A percentile compares a stretch with the other conserved stretches of the same genome.
phyloP scores from a whole-genome alignment of 2,113 vertebrate genomes.

The Rhinichthys klamathensis region DNA sequence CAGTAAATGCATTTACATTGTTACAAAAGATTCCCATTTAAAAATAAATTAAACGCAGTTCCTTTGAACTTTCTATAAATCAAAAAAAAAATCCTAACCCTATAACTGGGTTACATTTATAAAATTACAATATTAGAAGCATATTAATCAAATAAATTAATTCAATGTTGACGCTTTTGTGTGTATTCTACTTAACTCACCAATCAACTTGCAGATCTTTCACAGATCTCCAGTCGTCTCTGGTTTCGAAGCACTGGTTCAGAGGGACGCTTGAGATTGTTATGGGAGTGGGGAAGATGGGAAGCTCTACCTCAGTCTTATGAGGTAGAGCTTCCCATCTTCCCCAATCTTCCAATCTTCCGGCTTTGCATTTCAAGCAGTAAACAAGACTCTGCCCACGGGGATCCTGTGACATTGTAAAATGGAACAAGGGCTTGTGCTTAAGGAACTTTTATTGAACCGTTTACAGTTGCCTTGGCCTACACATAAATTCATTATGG shows the following conservation, averaged over 20 bases:
- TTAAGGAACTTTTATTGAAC: constrained; percentile 51
- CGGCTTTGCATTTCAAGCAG: constrained; percentile 51
- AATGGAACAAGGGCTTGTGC: constrained; percentile 55
- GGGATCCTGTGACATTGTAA: constrained; percentile 64
- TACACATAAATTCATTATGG: constrained; percentile 50
- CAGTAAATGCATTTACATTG: too few relatives aligned
- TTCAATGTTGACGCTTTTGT: neutral
- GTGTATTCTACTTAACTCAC: neutral
- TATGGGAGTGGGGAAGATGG: constrained; percentile 33
- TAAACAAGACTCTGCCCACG: constrained; percentile 59
- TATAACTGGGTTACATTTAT: neutral
- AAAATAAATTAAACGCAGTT: neutral
- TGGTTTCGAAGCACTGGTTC: constrained; percentile 19
- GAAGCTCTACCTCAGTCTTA: constrained; percentile 45
- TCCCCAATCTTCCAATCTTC: too few relatives aligned
- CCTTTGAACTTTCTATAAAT: neutral
- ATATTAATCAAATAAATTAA: neutral
- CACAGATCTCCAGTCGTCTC: neutral
- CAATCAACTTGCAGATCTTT: neutral
- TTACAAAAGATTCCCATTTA: too few relatives aligned
- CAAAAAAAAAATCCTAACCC: neutral
- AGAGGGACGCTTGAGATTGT: constrained; percentile 32
- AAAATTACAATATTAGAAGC: too few relatives aligned
- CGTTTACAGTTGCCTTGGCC: constrained; percentile 47
- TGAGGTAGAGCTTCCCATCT: neutral